These are phyloP conservation scores for Cancer borealis DNA, from an alignment of 2,888 invertebrate species.

Conservation along the genomic window DNA sequence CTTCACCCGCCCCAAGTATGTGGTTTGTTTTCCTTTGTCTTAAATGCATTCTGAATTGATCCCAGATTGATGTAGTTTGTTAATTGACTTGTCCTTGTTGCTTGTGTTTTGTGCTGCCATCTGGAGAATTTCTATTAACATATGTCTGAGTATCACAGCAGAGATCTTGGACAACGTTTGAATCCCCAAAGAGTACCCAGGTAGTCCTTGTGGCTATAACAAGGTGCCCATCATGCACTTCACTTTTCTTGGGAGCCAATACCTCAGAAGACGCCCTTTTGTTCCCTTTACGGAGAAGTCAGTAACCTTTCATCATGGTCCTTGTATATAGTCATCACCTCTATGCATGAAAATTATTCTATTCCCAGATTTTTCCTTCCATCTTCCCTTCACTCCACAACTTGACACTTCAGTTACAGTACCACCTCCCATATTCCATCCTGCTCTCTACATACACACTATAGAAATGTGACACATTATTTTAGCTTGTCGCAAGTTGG, in stretches of 20 bases:
- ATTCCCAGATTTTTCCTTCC: neutral
- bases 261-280: conserved; percentile 55
- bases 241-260: conserved; percentile 53
- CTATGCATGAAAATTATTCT: neutral
- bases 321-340: neutral
- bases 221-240: neutral
- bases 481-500: neutral
- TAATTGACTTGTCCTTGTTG: neutral
- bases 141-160: neutral
- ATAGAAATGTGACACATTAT: neutral
- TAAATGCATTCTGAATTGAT: neutral
- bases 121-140: neutral
- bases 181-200: neutral
- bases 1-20: conserved; percentile 56
- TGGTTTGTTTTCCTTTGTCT: neutral
- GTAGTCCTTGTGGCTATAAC: neutral
- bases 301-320: neutral
- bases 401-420: neutral
- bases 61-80: neutral
- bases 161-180: neutral
- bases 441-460: neutral
- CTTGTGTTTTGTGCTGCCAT: neutral
- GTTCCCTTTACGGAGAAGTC: conserved; percentile 59
- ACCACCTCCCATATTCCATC: neutral
- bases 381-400: neutral